phyloP scores from a whole-genome alignment of 2,797 vertebrate genomes.

The Rachycentron canadum region DNA sequence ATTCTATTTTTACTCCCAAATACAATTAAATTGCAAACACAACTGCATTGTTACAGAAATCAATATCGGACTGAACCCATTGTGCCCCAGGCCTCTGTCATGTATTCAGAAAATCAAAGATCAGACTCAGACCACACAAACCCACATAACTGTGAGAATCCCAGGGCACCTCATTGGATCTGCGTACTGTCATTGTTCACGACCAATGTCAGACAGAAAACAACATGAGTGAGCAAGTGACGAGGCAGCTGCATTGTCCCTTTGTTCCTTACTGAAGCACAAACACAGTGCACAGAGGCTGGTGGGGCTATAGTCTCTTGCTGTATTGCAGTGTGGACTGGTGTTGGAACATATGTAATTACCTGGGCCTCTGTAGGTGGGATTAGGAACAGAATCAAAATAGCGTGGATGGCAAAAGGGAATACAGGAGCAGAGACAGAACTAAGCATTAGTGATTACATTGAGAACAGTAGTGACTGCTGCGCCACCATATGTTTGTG shows the following conservation, averaged over 20 bases:
- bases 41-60: constrained; percentile 58
- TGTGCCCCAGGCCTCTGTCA: constrained; percentile 19
- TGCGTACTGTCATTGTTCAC: constrained; percentile 35
- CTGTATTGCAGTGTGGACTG: constrained; percentile 59
- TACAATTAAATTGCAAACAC: constrained; percentile 36
- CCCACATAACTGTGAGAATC: constrained; percentile 25
- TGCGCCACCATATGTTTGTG: background rate
- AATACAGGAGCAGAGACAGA: constrained; percentile 49
- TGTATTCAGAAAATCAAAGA: constrained; percentile 44
- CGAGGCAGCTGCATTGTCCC: constrained; percentile 49
- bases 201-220: constrained; percentile 50
- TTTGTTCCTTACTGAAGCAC: constrained; percentile 57
- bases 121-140: constrained; percentile 21
- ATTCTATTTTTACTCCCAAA: constrained; percentile 37
- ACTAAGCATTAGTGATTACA: constrained; percentile 37
- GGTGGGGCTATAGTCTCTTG: constrained; percentile 38
- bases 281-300: constrained; percentile 41
- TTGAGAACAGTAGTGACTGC: constrained; percentile 21
- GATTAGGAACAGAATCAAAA: constrained; percentile 75
- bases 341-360: constrained; percentile 79
- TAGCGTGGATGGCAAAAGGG: constrained; percentile 46
- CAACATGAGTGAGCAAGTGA: constrained; percentile 55
- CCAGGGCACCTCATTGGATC: constrained; percentile 39
- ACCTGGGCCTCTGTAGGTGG: constrained; percentile 66
- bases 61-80: constrained; percentile 52